Base-by-base conservation (phyloP, 2,888 invertebrate genomes). In the Nycteola revayana region DNA sequence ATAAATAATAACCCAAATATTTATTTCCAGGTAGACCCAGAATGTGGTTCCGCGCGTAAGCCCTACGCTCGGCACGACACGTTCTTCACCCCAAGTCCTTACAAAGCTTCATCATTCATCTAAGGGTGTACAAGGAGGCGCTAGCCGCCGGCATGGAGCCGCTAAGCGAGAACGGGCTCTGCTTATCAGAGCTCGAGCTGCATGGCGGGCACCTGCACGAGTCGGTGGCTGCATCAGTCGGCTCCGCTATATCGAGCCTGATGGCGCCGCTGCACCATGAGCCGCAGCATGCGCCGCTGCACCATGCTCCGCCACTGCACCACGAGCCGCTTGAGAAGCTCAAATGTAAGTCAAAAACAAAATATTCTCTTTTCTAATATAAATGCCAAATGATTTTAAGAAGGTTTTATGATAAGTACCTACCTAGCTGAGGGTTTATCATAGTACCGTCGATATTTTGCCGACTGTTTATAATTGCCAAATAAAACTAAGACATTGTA, bases 251-350 rank as follows among this genome's bases (percentile, higher is more conserved):
- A 69, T 91, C 82, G 42, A 91, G 77, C 75, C 89, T 87, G 59
- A 91, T 85, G 90, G 84, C 86, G 49, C 88, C 89, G 1, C 49
- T 90, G 56, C 77, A 91, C 62, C 91, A 91, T 60, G 79, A 90
- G 74, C 75, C 84, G 0, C 91, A 91, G 57, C 91, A 91, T 52
- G 79, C 90, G 30, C 91, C 92, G 35, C 79, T 92, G 14, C 84
- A 85, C 42, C 82, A 80, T 32, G 93, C 93, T 46, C 91, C 91
- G 28, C 91, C 91, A 0, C 86, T 92, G 7, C 89, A 91, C 9
- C 93, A 93, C 54, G 94, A 94, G 67, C 94, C 94, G 4, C 72
- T 94, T 42, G 94, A 94, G 86, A 94, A 94, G 74, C 90, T 94
- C 40, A 94, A 94, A 91, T 90, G 94, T 94, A 87, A 94, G 93